These are phyloP conservation scores for Planococcus citri DNA, from an alignment of 1,140 invertebrate genomes.

Conservation along the genomic window DNA sequence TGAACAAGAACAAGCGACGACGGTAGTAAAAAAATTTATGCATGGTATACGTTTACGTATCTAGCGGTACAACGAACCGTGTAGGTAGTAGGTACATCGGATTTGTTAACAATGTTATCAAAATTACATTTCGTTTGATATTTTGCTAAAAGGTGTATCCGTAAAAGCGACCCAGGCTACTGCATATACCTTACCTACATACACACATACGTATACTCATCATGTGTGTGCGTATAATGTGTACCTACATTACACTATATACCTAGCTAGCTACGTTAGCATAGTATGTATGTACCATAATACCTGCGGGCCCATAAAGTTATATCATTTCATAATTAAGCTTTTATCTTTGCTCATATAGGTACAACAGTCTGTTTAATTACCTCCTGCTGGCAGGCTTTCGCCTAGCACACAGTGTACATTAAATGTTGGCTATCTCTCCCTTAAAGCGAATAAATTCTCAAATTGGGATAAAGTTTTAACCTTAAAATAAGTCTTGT, in stretches of 20 bases:
- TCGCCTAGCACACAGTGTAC: neutral
- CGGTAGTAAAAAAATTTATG: too few species aligned
- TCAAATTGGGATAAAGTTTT: neutral
- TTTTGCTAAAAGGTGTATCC: neutral
- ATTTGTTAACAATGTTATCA: neutral
- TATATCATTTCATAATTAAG: conserved; percentile 4
- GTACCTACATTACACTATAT: too few species aligned
- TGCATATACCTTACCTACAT: too few species aligned
- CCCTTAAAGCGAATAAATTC: conserved; percentile 2
- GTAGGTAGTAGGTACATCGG: neutral
- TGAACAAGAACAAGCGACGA: neutral
- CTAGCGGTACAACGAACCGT: neutral
- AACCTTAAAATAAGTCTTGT: neutral
- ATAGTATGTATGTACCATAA: neutral
- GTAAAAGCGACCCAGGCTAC: neutral
- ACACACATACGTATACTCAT: too few species aligned
- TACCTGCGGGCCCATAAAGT: conserved; percentile 5
- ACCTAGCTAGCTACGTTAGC: too few species aligned
- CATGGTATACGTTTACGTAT: too few species aligned
- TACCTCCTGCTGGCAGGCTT: conserved; percentile 1
- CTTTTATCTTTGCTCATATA: conserved; percentile 7
- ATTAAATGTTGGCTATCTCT: conserved; percentile 7
- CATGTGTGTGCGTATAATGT: too few species aligned
- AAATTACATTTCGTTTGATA: conserved; percentile 4
- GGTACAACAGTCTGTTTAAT: neutral